Base-by-base conservation (phyloP, 2,113 vertebrate genomes). In the Apeltes quadracus region DNA sequence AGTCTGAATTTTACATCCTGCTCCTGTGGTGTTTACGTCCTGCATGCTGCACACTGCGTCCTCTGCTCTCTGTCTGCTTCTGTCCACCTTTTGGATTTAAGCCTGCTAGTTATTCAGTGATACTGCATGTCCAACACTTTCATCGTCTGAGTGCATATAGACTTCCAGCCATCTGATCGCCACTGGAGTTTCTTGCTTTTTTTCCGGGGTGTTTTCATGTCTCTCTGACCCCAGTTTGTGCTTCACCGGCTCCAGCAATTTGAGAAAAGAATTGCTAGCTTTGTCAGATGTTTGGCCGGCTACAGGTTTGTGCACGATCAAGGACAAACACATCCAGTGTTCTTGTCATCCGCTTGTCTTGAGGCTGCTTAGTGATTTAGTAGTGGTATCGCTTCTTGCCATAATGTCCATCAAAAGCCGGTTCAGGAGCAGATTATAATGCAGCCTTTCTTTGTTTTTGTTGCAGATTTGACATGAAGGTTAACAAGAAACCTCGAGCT, bases 401-500 rank as follows among this genome's bases (percentile, higher is more conserved):
- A 56, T 70, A 56, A 48, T 32, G 57, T 61, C 22, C 20, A 23
- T 67, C 23, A 74, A 50, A 53, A 9, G 3, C 11, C 5, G 2
- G 3, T 12, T 39, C 12, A 0, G 51, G 13, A 27, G 39, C 27
- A 0, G 55, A 61, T 0, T 50, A 7, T 81, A 57, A 83, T 7
- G 0, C 38, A 34, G 16, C 44, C 6, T 25, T 10, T 0, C 20
- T 69, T 67, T 78, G 39, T 41, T 61, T 72, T 12, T 53, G 3
- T 93, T 91, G 62, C 94, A 99, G 98, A 94, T 98, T 98, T 91
- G 98, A 99, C 94, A 95, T 98, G 95, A 99, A 99, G 92, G 94
- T 99, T 83, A 99, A 99, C 95, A 99, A 99, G 94, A 99, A 99
- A 90, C 97, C 98, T 39, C 93, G 98, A 95, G 95, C 96, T 74